These are phyloP conservation scores for Catharus minimus DNA, from an alignment of 2,113 vertebrate genomes.

Conservation along the genomic window DNA sequence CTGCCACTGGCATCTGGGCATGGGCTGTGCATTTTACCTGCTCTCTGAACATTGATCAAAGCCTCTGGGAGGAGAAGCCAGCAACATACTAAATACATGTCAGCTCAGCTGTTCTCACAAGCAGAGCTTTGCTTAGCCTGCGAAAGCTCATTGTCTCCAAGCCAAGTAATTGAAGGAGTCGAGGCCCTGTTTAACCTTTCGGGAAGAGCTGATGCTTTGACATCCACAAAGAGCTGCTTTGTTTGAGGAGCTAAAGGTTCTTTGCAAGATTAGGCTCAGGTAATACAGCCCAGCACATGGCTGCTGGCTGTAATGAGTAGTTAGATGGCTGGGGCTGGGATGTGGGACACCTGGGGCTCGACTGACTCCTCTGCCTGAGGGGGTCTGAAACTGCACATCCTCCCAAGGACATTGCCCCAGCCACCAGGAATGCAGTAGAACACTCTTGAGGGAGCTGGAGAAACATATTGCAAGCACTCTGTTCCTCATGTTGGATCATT, in stretches of 20 bases:
- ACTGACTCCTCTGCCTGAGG: neutral
- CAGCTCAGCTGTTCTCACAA: conserved; percentile 53
- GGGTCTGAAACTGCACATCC: neutral
- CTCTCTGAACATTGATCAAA: conserved; percentile 53
- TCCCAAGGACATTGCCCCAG: neutral
- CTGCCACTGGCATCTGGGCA: conserved; percentile 49
- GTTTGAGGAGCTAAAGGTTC: conserved; percentile 22
- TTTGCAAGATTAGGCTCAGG: conserved; percentile 9
- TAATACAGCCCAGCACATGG: neutral
- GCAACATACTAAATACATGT: conserved; percentile 42
- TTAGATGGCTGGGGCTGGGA: neutral
- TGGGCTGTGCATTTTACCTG: conserved; percentile 2
- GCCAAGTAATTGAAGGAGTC: conserved; percentile 44
- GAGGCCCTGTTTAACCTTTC: conserved; percentile 49
- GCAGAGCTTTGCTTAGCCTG: conserved; percentile 51
- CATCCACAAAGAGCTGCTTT: conserved; percentile 56
- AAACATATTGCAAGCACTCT: neutral
- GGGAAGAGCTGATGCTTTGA: conserved; percentile 31
- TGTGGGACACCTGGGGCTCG: neutral
- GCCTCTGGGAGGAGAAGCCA: conserved; percentile 21
- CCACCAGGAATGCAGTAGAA: neutral
- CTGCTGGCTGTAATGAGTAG: neutral
- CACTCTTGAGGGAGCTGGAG: neutral
- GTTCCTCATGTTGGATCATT: neutral
- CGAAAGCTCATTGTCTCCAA: conserved; percentile 45